These are phyloP conservation scores for Mamestra configurata DNA, from an alignment of 1,140 invertebrate genomes.

Conservation along the genomic window DNA sequence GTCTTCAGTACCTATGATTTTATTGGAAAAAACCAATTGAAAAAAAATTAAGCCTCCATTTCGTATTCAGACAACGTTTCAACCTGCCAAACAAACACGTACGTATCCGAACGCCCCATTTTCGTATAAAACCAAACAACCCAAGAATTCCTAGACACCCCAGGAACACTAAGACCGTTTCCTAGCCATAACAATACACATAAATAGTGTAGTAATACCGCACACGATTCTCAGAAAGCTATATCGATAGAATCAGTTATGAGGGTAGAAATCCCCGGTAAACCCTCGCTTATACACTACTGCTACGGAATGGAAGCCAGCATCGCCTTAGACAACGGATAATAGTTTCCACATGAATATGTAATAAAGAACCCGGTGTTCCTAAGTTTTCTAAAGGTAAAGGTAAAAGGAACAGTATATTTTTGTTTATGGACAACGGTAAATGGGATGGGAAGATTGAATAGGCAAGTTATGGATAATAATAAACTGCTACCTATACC, in stretches of 20 bases:
- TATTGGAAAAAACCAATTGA: no score
- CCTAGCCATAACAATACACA: conserved; percentile 17
- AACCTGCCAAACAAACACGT: not conserved
- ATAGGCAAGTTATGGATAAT: not conserved
- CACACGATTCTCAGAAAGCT: conserved; percentile 43
- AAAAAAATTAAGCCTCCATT: no score
- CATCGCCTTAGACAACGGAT: conserved; percentile 51
- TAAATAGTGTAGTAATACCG: conserved; percentile 35
- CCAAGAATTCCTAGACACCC: conserved; percentile 21
- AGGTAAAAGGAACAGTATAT: not conserved
- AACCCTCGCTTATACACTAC: conserved; percentile 68
- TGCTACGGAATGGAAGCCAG: not conserved
- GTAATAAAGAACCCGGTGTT: conserved; percentile 32
- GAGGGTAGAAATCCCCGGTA: conserved; percentile 64
- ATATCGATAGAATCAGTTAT: conserved; percentile 61
- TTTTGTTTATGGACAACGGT: not conserved
- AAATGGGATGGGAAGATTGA: not conserved
- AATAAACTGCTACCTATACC: no score
- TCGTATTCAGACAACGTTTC: no score
- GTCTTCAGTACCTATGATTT: no score
- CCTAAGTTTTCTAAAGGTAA: conserved; percentile 1
- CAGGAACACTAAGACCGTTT: not conserved
- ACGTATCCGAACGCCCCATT: not conserved
- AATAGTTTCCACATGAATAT: conserved; percentile 51
- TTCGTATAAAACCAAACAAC: not conserved